phyloP scores from a whole-genome alignment of 1,140 invertebrate genomes.

The Latrodectus geometricus region DNA sequence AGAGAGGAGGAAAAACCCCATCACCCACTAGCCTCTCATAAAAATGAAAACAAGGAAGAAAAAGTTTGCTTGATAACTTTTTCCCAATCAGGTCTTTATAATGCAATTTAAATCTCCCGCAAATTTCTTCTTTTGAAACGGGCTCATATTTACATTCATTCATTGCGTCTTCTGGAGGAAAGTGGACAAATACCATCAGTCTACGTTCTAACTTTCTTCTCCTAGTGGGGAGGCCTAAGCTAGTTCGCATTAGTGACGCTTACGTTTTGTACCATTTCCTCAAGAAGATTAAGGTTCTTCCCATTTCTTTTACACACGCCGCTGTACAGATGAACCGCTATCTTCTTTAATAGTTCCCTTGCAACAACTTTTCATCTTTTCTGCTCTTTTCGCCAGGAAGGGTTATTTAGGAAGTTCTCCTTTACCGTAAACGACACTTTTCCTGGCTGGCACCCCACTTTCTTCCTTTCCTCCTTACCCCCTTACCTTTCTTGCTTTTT shows the following conservation, averaged over 20 bases:
- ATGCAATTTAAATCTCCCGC: constrained; percentile 58
- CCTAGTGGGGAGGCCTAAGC: constrained; percentile 17
- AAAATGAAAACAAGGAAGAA: constrained; percentile 1
- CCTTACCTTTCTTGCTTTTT: neutral
- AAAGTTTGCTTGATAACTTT: constrained; percentile 43
- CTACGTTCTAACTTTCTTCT: constrained; percentile 39
- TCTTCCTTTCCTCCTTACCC: constrained; percentile 12
- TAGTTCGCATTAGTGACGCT: constrained; percentile 48
- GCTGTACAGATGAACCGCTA: constrained; percentile 43
- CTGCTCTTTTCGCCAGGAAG: constrained; percentile 19
- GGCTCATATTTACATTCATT: constrained; percentile 48
- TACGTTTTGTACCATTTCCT: constrained; percentile 24
- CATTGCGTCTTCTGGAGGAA: constrained; percentile 13
- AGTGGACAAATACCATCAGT: constrained; percentile 54
- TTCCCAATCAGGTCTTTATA: constrained; percentile 59
- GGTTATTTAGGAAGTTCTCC: constrained; percentile 58
- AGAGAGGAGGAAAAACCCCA: neutral
- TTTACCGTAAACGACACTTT: constrained; percentile 56
- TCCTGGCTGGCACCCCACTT: constrained; percentile 37
- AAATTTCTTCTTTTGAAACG: neutral
- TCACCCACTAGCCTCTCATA: constrained; percentile 4
- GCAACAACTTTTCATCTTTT: constrained; percentile 57
- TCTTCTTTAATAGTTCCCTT: constrained; percentile 57
- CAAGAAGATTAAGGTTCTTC: constrained; percentile 37
- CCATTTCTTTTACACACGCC: neutral